Evolutionary conservation across 1,140 invertebrate species (phyloP).

Genomic region (Holcopasites calliopsidis): DNA sequence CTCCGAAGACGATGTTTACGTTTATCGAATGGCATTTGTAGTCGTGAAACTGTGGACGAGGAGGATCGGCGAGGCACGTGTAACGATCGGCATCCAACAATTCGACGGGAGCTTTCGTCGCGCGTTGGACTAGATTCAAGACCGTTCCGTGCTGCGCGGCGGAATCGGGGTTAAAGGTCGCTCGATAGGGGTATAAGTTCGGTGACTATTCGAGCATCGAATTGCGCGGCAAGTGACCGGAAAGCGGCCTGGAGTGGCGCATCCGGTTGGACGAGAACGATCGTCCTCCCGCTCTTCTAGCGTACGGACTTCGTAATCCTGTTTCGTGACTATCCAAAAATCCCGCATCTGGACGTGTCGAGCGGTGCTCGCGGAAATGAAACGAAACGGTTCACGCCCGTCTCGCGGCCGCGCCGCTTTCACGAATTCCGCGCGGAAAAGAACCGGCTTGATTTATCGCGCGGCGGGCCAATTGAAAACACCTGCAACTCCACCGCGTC

Average conservation of each 20-base stretch:
- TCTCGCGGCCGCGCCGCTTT: not conserved
- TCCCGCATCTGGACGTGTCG: not conserved
- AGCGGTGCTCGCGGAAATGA: not conserved
- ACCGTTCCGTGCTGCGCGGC: not conserved
- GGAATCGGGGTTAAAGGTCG: conserved; percentile 33
- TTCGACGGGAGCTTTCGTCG: not conserved
- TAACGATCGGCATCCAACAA: conserved; percentile 17
- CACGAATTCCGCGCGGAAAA: conserved; percentile 17
- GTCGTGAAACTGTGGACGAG: no score
- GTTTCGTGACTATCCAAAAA: conserved; percentile 13
- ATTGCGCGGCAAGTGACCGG: conserved; percentile 4
- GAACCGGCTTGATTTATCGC: conserved; percentile 25
- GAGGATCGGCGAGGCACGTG: no score
- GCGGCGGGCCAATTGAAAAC: conserved; percentile 34
- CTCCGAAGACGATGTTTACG: no score
- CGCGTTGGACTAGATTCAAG: not conserved
- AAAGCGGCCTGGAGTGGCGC: not conserved
- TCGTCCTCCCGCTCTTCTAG: not conserved
- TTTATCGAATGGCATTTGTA: no score
- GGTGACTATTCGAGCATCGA: conserved; percentile 8
- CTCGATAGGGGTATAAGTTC: conserved; percentile 12
- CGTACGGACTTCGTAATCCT: not conserved
- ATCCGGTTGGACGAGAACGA: not conserved
- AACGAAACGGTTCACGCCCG: conserved; percentile 12
- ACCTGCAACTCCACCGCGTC: conserved; percentile 36